Evolutionary conservation across 2,113 vertebrate genomes (phyloP).

Genomic region (Campylomormyrus numenius): DNA sequence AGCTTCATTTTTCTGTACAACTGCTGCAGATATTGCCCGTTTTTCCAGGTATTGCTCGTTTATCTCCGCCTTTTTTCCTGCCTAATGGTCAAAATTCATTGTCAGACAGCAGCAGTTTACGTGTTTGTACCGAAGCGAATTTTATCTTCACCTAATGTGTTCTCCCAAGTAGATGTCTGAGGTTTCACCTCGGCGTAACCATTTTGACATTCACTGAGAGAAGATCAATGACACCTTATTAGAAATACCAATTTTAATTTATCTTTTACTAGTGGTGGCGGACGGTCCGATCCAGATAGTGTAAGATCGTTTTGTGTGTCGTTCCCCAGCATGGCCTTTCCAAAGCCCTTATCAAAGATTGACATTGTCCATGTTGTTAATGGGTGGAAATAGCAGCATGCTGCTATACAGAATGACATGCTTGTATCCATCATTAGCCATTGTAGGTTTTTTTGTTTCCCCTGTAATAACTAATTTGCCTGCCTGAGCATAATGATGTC

Average conservation of each 20-base stretch:
- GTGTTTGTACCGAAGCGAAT: neutral
- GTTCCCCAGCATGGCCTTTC: neutral
- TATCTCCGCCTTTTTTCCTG: neutral
- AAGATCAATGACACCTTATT: neutral
- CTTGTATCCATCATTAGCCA: neutral
- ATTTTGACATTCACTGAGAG: neutral
- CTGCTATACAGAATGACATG: neutral
- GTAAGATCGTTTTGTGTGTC: neutral
- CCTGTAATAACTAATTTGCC: neutral
- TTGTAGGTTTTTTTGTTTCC: neutral
- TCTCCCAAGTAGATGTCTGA: neutral
- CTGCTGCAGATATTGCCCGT: neutral
- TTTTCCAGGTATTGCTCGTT: neutral
- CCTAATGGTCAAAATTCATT: neutral
- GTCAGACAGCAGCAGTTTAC: neutral
- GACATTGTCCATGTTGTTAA: neutral
- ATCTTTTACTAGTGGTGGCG: neutral
- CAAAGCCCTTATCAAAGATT: neutral
- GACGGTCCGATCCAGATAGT: neutral
- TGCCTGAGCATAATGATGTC: neutral
- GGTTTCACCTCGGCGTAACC: neutral
- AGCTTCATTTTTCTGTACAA: neutral
- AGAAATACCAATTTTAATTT: neutral
- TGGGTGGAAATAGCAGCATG: neutral
- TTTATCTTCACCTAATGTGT: neutral